Evolutionary conservation across 2,888 invertebrate genomes (phyloP).

Genomic region (Synergus laeviventris): DNA sequence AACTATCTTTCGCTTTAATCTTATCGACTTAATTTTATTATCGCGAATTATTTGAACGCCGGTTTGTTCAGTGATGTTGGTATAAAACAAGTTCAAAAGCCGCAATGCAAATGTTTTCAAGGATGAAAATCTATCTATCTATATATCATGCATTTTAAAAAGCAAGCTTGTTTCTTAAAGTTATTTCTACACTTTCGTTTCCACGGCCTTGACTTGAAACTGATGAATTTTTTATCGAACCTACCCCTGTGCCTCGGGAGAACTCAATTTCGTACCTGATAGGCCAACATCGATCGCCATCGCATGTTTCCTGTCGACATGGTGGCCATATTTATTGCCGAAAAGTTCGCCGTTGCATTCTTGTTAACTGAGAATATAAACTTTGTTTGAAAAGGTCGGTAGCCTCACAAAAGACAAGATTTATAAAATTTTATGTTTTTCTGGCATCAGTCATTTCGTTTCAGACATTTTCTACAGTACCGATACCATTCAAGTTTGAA

Average conservation of each 20-base stretch:
- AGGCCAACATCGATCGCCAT: slow-evolving; percentile 13
- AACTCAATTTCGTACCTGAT: slow-evolving; percentile 38
- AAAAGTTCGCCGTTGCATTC: slow-evolving; percentile 24
- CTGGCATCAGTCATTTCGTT: background rate
- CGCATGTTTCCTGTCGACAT: slow-evolving; percentile 11
- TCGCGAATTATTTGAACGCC: too few species aligned
- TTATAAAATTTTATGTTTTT: background rate
- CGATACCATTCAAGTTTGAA: too few species aligned
- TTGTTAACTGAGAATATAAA: slow-evolving; percentile 4
- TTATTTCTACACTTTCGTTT: slow-evolving; percentile 18
- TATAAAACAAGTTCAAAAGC: too few species aligned
- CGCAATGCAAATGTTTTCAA: background rate
- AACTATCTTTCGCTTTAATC: too few species aligned
- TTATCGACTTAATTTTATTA: too few species aligned
- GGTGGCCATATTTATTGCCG: slow-evolving; percentile 25
- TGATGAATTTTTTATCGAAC: slow-evolving; percentile 25
- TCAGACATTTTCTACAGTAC: background rate
- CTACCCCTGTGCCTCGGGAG: background rate
- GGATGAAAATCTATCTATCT: background rate
- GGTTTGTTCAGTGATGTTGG: too few species aligned
- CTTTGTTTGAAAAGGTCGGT: slow-evolving; percentile 9
- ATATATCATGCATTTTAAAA: background rate
- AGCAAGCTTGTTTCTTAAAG: background rate
- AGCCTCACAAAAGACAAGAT: background rate
- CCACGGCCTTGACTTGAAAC: slow-evolving; percentile 15